Conservation (phyloP, 2,888 invertebrate genomes). For the Congeria kusceri region DNA sequence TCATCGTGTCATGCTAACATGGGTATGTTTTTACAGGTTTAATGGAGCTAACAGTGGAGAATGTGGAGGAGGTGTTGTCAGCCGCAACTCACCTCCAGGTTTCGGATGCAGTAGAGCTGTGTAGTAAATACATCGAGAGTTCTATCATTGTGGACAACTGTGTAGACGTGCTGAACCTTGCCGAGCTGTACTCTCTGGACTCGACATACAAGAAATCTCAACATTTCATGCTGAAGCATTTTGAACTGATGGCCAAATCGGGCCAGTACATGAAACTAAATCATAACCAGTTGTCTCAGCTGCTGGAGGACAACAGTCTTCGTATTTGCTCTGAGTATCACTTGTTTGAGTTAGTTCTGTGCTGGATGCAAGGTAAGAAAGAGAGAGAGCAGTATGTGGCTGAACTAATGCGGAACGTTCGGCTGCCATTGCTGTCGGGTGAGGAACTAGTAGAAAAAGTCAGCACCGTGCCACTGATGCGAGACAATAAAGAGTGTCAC, state of each 20-base stretch:
- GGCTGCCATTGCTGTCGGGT: slow-evolving; percentile 82
- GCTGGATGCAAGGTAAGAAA: slow-evolving; percentile 79
- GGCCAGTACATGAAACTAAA: slow-evolving; percentile 81
- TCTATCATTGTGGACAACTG: slow-evolving; percentile 83
- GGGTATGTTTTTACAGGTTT: slow-evolving; percentile 60
- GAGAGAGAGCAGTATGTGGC: slow-evolving; percentile 75
- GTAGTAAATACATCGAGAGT: slow-evolving; percentile 81
- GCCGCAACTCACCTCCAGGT: slow-evolving; percentile 84
- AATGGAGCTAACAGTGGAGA: slow-evolving; percentile 78
- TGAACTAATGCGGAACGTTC: slow-evolving; percentile 79
- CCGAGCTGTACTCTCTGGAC: slow-evolving; percentile 81
- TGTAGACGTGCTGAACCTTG: slow-evolving; percentile 83
- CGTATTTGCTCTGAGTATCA: slow-evolving; percentile 81
- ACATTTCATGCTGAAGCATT: slow-evolving; percentile 81
- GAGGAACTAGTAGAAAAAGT: slow-evolving; percentile 84
- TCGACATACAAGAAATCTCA: slow-evolving; percentile 70
- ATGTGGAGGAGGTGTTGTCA: slow-evolving; percentile 83
- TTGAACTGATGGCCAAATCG: slow-evolving; percentile 80
- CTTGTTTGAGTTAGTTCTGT: slow-evolving; percentile 81
- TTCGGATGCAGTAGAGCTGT: slow-evolving; percentile 83
- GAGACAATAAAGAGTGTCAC: slow-evolving; percentile 77
- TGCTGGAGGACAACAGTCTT: slow-evolving; percentile 80
- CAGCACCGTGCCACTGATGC: slow-evolving; percentile 81
- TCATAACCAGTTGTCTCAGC: slow-evolving; percentile 75
- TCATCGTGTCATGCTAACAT: neutral